These are phyloP conservation scores for Tiliqua scincoides DNA, from an alignment of 2,113 vertebrate species.

Conservation along the genomic window DNA sequence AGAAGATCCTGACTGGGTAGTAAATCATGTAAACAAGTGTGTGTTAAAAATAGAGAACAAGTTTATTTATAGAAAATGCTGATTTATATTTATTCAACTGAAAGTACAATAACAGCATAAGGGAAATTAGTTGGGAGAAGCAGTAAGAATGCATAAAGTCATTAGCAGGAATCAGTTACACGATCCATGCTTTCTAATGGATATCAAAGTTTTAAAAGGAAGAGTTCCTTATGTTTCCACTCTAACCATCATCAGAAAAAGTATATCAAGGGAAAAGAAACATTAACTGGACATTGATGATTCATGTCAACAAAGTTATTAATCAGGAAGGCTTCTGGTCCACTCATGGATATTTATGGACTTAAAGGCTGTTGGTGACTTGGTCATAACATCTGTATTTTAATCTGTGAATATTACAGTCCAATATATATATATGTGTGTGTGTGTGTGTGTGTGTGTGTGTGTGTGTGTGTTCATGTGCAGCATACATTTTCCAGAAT, in stretches of 20 bases:
- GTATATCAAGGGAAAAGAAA: conserved; percentile 23
- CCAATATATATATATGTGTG: conserved; percentile 35
- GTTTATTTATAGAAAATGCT: conserved; percentile 28
- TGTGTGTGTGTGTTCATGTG: conserved; percentile 40
- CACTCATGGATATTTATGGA: conserved; percentile 47
- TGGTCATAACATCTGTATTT: conserved; percentile 44
- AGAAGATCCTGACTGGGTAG: conserved; percentile 51
- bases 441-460: too few species aligned
- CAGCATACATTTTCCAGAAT: conserved; percentile 31
- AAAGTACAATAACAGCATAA: conserved; percentile 12
- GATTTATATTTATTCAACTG: conserved; percentile 51
- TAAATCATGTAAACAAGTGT: conserved; percentile 54
- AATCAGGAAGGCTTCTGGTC: conserved; percentile 29
- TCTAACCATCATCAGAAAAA: conserved; percentile 19
- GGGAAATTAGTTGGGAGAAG: conserved; percentile 17
- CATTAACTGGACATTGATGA: conserved; percentile 10
- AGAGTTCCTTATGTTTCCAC: conserved; percentile 21
- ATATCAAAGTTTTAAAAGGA: conserved; percentile 35
- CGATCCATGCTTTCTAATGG: conserved; percentile 20
- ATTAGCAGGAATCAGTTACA: neutral
- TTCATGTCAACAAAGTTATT: conserved; percentile 36
- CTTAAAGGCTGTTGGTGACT: conserved; percentile 53
- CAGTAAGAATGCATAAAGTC: conserved; percentile 12
- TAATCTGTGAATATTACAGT: conserved; percentile 45
- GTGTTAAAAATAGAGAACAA: conserved; percentile 41